Base-by-base conservation (phyloP, 1,140 invertebrate species). In the Sycophaga agraensis region DNA sequence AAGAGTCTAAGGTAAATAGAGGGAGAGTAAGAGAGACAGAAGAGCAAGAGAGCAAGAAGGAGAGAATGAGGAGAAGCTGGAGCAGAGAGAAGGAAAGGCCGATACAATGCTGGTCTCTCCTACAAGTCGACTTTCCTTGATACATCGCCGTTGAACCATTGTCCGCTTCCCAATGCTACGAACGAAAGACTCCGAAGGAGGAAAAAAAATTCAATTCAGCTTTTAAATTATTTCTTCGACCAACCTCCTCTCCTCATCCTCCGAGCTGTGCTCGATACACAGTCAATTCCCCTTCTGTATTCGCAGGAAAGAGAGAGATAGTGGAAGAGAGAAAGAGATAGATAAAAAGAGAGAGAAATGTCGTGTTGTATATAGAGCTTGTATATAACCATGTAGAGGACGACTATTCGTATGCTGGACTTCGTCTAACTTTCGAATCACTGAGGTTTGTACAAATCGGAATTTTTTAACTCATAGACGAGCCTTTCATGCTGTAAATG, bases 131-230 rank as follows among this genome's bases (percentile, higher is more conserved):
- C 79, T 81, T 80, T 79, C 79, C 76, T 81, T 80, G 79, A 81
- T 81, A 80, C 78, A 81, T 80, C 77, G 76, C 76, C 73, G 80
- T 81, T 81, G 76, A 80, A 71, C 77, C 73, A 80, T 81, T 81
- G 79, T 81, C 76, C 79, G 76, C 76, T 69, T 77, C 71, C 78
- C 77, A 78, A 80, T 79, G 74, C 35, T 43, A n/a, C 31, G 75
- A 77, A 80, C 75, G 77, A 79, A 80, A 78, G 76, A 79, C 75
- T 24, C 78, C 74, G 69, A 66, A 74, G 73, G 53, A 63, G 35
- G 21, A 48, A 43, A 78, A 76, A 81, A 81, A 80, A 81, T 81
- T 80, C 79, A 80, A 81, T 81, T 81, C 79, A 79, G 78, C 78
- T 81, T 81, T 80, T 80, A 80, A 79, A 79, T 79, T 79, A 79